phyloP scores from a whole-genome alignment of 2,888 invertebrate genomes.

The Halictus quadricinctus region DNA sequence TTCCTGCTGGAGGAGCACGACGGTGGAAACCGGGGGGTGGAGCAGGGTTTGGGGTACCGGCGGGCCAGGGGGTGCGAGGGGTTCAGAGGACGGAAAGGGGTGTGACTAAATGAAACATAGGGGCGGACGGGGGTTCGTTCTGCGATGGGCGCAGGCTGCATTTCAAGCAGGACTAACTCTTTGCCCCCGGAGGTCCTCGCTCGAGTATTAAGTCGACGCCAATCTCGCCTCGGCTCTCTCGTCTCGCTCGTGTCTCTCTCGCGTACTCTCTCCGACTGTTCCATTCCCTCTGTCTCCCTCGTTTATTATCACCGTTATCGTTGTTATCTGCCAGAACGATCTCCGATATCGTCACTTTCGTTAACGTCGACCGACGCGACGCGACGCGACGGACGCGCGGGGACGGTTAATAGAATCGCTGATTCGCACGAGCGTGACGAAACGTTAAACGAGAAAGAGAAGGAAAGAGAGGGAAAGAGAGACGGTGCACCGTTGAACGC shows the following conservation, averaged over 20 bases:
- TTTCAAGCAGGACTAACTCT: conserved; percentile 73
- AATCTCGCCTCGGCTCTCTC: conserved; percentile 43
- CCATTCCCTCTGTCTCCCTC: conserved; percentile 6
- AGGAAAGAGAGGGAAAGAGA: background rate
- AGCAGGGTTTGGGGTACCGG: background rate
- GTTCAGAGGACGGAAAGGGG: background rate
- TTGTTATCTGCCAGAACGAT: conserved; percentile 43
- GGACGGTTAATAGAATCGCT: conserved; percentile 38
- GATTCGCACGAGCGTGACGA: conserved; percentile 11
- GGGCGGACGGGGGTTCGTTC: conserved; percentile 66
- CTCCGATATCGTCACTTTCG: conserved; percentile 44
- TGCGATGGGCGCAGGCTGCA: conserved; percentile 68
- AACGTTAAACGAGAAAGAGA: background rate
- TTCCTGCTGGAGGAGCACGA: conserved; percentile 33
- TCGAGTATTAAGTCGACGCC: conserved; percentile 68
- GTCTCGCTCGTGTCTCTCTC: background rate
- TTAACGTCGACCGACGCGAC: background rate
- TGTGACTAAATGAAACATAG: conserved; percentile 29
- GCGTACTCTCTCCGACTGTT: background rate
- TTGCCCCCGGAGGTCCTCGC: conserved; percentile 63
- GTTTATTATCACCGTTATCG: conserved; percentile 46
- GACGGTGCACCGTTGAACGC: background rate
- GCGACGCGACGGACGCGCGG: conserved; percentile 22
- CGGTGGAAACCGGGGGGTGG: background rate
- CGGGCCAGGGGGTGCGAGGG: background rate